Percentiles rank a stretch among this genome's conserved stretches.
These are phyloP conservation scores for Naso thynnoides DNA, from an alignment of 2,797 vertebrate species.

Conservation along the genomic window DNA sequence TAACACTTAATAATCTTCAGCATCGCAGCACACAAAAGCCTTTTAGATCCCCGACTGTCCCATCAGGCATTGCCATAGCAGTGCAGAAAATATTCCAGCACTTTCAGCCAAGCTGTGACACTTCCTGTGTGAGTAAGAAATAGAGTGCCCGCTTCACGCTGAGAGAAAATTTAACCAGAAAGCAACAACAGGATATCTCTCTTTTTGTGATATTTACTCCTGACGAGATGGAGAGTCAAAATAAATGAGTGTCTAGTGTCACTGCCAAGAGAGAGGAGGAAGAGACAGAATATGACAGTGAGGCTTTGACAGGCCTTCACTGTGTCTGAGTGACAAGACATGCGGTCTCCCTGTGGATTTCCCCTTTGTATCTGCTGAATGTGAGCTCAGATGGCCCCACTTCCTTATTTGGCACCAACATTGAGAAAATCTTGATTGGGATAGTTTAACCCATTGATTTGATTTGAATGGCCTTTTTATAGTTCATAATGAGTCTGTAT, in stretches of 20 bases:
- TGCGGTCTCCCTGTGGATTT: slow-evolving; percentile 55
- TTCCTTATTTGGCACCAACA: slow-evolving; percentile 67
- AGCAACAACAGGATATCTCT: slow-evolving; percentile 59
- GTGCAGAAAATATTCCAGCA: slow-evolving; percentile 44
- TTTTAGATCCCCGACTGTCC: slow-evolving; percentile 42
- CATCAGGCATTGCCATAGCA: slow-evolving; percentile 43
- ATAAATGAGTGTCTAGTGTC: slow-evolving; percentile 62
- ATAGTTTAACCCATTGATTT: slow-evolving; percentile 46
- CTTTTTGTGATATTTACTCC: slow-evolving; percentile 64
- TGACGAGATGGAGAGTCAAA: slow-evolving; percentile 66
- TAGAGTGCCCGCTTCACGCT: slow-evolving; percentile 58
- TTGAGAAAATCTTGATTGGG: slow-evolving; percentile 57
- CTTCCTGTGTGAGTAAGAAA: slow-evolving; percentile 70
- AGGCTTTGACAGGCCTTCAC: slow-evolving; percentile 44
- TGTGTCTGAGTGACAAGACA: slow-evolving; percentile 55
- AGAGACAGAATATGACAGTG: slow-evolving; percentile 24
- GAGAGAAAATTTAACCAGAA: slow-evolving; percentile 51
- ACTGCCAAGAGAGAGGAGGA: slow-evolving; percentile 43
- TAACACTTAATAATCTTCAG: slow-evolving; percentile 22
- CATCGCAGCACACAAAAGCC: slow-evolving; percentile 44
- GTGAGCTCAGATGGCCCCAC: slow-evolving; percentile 45
- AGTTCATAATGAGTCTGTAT: slow-evolving; percentile 35
- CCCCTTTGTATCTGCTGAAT: slow-evolving; percentile 56
- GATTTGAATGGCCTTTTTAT: slow-evolving; percentile 57
- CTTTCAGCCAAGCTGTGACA: slow-evolving; percentile 58